Percentiles rank a stretch among this genome's conserved stretches.
Conservation (phyloP, 2,113 vertebrate species). For the Australoheros scitulus region DNA sequence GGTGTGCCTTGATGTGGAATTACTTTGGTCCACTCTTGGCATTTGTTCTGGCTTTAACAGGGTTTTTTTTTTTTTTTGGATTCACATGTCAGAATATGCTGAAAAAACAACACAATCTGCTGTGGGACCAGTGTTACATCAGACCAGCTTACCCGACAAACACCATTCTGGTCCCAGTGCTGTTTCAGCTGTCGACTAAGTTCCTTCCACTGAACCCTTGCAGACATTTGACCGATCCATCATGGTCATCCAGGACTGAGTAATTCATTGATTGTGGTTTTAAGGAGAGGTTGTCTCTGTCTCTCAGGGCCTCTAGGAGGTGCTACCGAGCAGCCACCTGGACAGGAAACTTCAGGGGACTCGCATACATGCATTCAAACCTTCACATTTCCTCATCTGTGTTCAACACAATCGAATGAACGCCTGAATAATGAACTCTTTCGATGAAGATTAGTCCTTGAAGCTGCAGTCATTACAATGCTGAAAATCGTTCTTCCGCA, state of each 20-base stretch:
- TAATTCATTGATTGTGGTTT: constrained; percentile 11
- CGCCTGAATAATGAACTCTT: constrained; percentile 40
- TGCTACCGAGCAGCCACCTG: constrained; percentile 61
- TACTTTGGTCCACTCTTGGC: not conserved
- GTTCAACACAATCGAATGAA: constrained; percentile 29
- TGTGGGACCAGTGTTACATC: constrained; percentile 32
- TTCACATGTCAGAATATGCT: constrained; percentile 3
- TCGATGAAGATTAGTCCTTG: constrained; percentile 46
- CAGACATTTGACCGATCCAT: constrained; percentile 21
- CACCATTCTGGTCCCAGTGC: constrained; percentile 28
- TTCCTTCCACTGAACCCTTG: constrained; percentile 30
- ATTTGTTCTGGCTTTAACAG: constrained; percentile 2
- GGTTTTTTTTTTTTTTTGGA: not conserved
- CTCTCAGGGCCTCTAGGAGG: constrained; percentile 75
- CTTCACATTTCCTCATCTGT: constrained; percentile 16
- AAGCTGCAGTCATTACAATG: constrained; percentile 67
- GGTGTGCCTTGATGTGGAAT: not conserved
- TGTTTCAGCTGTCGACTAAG: constrained; percentile 19
- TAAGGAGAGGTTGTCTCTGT: constrained; percentile 44
- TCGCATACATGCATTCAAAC: not conserved
- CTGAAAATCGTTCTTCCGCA: constrained; percentile 71
- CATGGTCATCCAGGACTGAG: constrained; percentile 16
- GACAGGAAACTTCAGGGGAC: constrained; percentile 65
- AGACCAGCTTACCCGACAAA: constrained; percentile 16
- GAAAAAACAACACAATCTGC: constrained; percentile 19